Evolutionary conservation across 2,888 invertebrate species (phyloP).

Genomic region (Drosophila basisetae): DNA sequence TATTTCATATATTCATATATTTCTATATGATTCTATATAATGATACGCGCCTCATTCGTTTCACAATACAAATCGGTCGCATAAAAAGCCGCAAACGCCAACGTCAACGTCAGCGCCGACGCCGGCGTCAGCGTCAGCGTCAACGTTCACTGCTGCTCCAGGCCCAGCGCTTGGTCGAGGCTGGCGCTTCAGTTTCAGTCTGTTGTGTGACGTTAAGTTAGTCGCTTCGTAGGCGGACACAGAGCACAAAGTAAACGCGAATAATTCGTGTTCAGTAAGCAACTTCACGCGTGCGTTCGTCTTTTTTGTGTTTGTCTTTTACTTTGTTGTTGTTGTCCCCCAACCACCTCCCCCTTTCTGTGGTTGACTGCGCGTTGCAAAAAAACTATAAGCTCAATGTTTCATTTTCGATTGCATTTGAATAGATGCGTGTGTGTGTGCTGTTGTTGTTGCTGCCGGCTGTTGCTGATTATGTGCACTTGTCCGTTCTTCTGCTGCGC

Average conservation of each 20-base stretch:
- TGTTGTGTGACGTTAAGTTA: constrained; percentile 84
- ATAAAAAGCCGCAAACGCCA: constrained; percentile 16
- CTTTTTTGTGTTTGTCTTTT: constrained; percentile 19
- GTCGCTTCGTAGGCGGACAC: constrained; percentile 69
- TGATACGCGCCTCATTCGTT: constrained; percentile 1
- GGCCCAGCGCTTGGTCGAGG: constrained; percentile 51
- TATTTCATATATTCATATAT: not conserved
- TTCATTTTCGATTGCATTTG: constrained; percentile 45
- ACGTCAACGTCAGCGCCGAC: constrained; percentile 5
- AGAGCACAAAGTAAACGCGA: constrained; percentile 56
- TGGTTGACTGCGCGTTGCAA: not conserved
- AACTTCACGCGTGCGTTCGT: constrained; percentile 67
- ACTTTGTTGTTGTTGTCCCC: not conserved
- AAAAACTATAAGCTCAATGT: constrained; percentile 6
- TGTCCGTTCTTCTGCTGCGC: constrained; percentile 33
- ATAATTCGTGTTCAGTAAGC: constrained; percentile 54
- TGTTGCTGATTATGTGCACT: constrained; percentile 48
- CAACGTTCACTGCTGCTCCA: constrained; percentile 29
- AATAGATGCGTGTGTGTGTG: constrained; percentile 13
- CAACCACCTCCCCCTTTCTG: not conserved
- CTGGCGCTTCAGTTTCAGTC: constrained; percentile 83
- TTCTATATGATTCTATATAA: not conserved
- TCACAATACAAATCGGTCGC: constrained; percentile 18
- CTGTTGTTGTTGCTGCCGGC: constrained; percentile 36
- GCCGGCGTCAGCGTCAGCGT: constrained; percentile 19